Base-by-base conservation (phyloP, 2,888 invertebrate species). In the Erebia ligea region DNA sequence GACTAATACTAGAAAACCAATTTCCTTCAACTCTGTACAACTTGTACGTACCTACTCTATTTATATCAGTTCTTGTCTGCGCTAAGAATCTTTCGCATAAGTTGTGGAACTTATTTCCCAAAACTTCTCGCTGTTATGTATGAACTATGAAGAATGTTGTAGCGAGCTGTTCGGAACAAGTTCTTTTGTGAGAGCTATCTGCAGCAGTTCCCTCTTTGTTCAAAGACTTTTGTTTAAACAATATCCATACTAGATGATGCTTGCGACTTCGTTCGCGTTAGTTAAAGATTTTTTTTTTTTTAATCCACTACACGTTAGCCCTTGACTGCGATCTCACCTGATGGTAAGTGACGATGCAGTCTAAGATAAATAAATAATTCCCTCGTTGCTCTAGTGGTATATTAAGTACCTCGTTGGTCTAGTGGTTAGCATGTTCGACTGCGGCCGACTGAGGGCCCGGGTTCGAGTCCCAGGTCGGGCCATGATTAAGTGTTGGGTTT, bases 81-180 rank as follows among this genome's bases (percentile, higher is more conserved):
- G 67, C 57, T 58, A 40, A 65, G 67, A 70, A 70, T 70, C 71
- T 71, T 62, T 58, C 57, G 52, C 67, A 48, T 68, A 64, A 68
- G 54, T 68, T 71, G 25, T 34, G 17, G 19, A 72, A 71, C 67
- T 73, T 73, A 71, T 69, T 72, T 67, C 21, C 56, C 45, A 67
- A 69, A 73, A 69, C 69, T 71, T 50, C 52, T 15, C 58, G 48
- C 61, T 58, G 71, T 71, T 73, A 73, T 75, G 76, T 75, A 76
- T 73, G 73, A 73, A 69, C 75, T 75, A 76, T 73, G 73, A 73
- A 69, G 67, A 67, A 67, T 67, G 57, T 63, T 70, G 63, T 56
- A 40, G 57, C 34, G 59, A 70, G 66, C 67, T 69, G 66, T 63
- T 69, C 25, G 21, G 21, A 67, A 63, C 66, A 34, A 67, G 62